Evolutionary conservation across 2,888 invertebrate genomes (phyloP), one percentile per base, ranked within the genome.

Genomic region (Ashinkailepas kermadecensis): DNA sequence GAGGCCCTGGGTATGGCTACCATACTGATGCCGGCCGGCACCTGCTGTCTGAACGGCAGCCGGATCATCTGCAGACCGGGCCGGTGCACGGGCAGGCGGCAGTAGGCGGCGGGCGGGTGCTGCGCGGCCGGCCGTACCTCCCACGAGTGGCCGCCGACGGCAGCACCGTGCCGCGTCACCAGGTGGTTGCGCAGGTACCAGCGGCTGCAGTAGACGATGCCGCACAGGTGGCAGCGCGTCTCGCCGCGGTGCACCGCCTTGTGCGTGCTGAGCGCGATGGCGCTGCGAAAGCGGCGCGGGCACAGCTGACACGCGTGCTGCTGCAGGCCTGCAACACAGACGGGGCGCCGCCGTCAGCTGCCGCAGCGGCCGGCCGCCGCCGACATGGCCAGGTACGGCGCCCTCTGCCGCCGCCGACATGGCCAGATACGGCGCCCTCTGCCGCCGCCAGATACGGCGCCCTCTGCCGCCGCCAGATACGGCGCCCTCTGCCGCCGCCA

Each of bases 111-210:
- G 39, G 39, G 2, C 1, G 39, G 4, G 39, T 39, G 39, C 39
- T 39, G 39, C 39, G 39, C 39, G 39, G 39, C 39, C 39, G 39
- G 39, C 39, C 39, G 39, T 4, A 39, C 39, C 39, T 39, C 39
- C 39, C 39, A 39, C 39, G 39, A 39, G 39, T 39, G 62, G 7
- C 62, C 62, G 62, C 62, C 62, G 62, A 7, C 62, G 62, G 62
- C 62, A 18, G 62, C 62, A 62, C 15, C 25, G 67, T 67, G 67
- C 1, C 91, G 97, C 83, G 96, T 97, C 86, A 97, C 97, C 86
- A 97, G 97, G 88, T 97, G 97, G 97, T 92, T 97, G 87, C 97
- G 95, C 88, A 96, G 96, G 87, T 96, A 96, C 88, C 92, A 95
- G 82, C 97, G 96, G 88, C 92, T 89, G 39, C 83, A 82, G 67